Conservation (phyloP, 2,113 vertebrate species). For the Apodemus sylvaticus region DNA sequence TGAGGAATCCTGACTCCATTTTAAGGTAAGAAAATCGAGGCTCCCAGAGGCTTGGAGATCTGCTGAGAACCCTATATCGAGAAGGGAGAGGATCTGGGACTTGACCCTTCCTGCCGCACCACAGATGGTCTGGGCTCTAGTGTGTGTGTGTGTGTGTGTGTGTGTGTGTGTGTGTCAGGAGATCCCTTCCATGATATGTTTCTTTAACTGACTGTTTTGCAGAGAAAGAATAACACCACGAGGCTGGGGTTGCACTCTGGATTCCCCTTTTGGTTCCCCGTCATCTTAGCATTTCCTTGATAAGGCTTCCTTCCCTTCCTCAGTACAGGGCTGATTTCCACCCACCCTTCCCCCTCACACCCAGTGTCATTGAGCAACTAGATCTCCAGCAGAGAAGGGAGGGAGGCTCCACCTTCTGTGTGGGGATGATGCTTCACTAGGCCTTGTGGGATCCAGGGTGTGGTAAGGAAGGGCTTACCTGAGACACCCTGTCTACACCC, state of each 20-base stretch:
- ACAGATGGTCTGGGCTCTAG: neutral
- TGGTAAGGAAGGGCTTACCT: neutral
- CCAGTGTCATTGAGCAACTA: neutral
- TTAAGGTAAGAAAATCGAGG: neutral
- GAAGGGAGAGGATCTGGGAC: neutral
- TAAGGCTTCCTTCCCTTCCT: neutral
- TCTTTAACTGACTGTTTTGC: neutral
- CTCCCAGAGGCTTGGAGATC: neutral
- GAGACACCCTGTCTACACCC: neutral
- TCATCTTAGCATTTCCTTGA: neutral
- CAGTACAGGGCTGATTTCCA: neutral
- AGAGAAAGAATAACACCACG: neutral
- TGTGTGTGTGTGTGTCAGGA: neutral
- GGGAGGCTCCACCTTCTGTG: neutral
- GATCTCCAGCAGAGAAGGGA: neutral
- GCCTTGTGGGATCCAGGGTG: neutral
- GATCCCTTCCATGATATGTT: neutral
- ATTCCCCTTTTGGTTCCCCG: neutral
- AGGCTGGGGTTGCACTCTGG: neutral
- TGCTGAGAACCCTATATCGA: neutral
- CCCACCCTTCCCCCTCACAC: fast-evolving
- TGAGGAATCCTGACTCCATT: neutral
- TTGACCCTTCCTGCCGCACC: neutral
- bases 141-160: neutral
- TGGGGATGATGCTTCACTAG: neutral